Base-by-base conservation (phyloP, 2,888 invertebrate species). In the Geotrupes spiniger region DNA sequence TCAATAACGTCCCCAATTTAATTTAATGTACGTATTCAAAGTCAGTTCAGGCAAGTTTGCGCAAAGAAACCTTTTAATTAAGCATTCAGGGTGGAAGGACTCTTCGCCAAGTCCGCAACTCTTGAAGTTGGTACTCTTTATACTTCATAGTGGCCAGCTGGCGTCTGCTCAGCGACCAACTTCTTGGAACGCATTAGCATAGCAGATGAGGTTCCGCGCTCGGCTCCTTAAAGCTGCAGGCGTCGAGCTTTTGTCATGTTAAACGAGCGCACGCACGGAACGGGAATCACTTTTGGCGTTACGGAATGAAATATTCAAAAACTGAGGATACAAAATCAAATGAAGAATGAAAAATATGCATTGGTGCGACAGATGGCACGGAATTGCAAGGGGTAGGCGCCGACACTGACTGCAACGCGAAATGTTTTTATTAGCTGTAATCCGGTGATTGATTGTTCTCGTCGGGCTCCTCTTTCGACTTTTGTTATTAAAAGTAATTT, bases 121-220 rank as follows among this genome's bases (percentile, higher is more conserved):
- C 56, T 52, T 45, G 53, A 59, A 61, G 56, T 67, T 66, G 62
- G 46, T 39, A 73, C 73, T 76, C 76, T 77, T 76, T 76, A 76
- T 76, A 77, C 76, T 77, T 77, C 76, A 76, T 76, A 74, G 74
- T 74, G 70, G 71, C 74, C 78, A 78, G 76, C 76, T 78, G 78
- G 73, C 75, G 64, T 62, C 62, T 62, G 50, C 59, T 61, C 61
- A 61, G 60, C 63, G 65, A 64, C 64, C 65, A 70, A 71, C 69
- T 72, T 72, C 69, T 68, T 63, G 60, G 62, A 68, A 70, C 36
- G 63, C 69, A 72, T 73, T 72, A 71, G 70, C 73, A 72, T 73
- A 68, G 68, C 68, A 73, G 69, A 72, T 72, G 71, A 71, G 71
- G 67, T 68, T 46, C 46, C 46, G 46, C 46, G 41, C 42, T 36